Evolutionary conservation across 2,113 vertebrate genomes (phyloP), one percentile per base, ranked within the genome.

Genomic region (Danionella cerebrum): DNA sequence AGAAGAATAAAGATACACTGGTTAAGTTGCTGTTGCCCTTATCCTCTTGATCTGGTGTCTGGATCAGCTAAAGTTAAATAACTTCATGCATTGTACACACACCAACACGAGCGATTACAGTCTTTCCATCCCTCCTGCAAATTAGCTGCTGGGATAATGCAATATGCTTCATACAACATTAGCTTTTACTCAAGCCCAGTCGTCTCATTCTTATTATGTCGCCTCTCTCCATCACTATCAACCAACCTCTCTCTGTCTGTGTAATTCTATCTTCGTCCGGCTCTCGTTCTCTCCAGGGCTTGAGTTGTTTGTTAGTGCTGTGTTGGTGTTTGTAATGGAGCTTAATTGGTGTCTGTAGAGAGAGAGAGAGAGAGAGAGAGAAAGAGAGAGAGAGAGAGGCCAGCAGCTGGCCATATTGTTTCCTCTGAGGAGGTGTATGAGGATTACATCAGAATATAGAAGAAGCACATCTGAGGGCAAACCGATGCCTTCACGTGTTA

Each of bases 151-250:
- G 60, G 60, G 60, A 64, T 64, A 64, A 64, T 64, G 35, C 60
- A 64, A 64, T 64, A 47, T 64, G 60, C 42, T 64, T 64, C 60
- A 64, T 64, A 64, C 60, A 47, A 64, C 60, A 64, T 64, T 64
- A 64, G 60, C 60, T 64, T 64, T 64, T 64, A 64, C 44, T 64
- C 44, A 48, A 29, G 29, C 27, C 29, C 41, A 35, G 60, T 64
- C 31, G 27, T 50, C 60, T 64, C 59, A 45, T 47, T 64, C 44
- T 63, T 64, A n/a, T 64, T 60, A 60, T 60, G 58, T 60, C 25
- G 58, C 58, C 65, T 57, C 65, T 68, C 65, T 57, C 65, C 41
- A 42, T 57, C 52, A 47, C 29, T 59, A 35, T 48, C 21, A 29
- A 24, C 39, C 35, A 48, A 57, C 27, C 41, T 69, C 44, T 50